Evolutionary conservation across 2,113 vertebrate species (phyloP), one percentile per base, ranked within the genome.

Genomic region (Rhizomys pruinosus): DNA sequence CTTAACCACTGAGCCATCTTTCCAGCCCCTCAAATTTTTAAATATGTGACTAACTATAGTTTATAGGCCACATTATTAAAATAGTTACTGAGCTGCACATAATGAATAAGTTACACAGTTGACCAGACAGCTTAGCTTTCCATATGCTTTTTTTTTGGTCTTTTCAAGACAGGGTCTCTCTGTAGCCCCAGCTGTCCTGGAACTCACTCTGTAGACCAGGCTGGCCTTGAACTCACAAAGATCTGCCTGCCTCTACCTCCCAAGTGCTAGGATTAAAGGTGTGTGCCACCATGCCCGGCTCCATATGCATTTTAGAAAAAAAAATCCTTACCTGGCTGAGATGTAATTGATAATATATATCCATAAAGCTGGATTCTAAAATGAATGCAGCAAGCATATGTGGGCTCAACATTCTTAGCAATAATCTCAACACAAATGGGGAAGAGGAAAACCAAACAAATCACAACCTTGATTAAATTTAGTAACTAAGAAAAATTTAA

Each of bases 81-180:
- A 77, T 80, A 86, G 37, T 95, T 64, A 95, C 9, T 91, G 27
- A 92, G 69, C 29, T 89, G 44, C 27, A 92, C 90, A 27, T 82
- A 84, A 89, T 84, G 17, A 93, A 55, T 95, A 37, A 55, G n/a
- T 86, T 92, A 52, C 61, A 90, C 84, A 95, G 25, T 96, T 92
- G 91, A 64, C 34, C 42, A 85, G 32, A 39, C 3, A 88, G 23
- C 27, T 96, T 91, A 90, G 72, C 29, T 93, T 76, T 90, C n/a
- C n/a, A 68, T 22, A 5, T 71, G 32, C 23, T 81, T 90, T 95
- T 88, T 87, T n/a, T n/a, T n/a, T n/a, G n/a, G n/a, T n/a, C n/a
- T n/a, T n/a, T n/a, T n/a, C n/a, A n/a, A n/a, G n/a, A n/a, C n/a
- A n/a, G n/a, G n/a, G n/a, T n/a, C n/a, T n/a, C n/a, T n/a, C n/a